phyloP scores from a whole-genome alignment of 2,113 vertebrate genomes.

The Coreoperca whiteheadi region DNA sequence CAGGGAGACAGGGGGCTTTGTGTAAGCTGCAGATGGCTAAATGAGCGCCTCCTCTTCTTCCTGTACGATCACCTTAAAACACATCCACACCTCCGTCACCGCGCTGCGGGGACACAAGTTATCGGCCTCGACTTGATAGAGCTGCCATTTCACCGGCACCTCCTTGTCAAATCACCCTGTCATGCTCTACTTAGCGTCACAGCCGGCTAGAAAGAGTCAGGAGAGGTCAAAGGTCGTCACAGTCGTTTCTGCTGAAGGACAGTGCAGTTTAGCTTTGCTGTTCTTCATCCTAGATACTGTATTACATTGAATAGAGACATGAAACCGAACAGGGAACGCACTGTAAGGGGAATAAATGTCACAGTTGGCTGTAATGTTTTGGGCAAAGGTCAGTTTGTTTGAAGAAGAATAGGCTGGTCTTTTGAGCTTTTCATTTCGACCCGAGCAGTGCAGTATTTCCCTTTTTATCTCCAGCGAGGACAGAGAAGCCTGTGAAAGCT shows the following conservation, averaged over 20 bases:
- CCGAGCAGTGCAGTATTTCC: background rate
- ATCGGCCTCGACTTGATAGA: background rate
- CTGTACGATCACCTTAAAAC: slow-evolving; percentile 26
- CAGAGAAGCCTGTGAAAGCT: background rate
- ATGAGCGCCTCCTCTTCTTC: slow-evolving; percentile 6
- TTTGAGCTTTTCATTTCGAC: background rate
- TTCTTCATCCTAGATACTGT: background rate
- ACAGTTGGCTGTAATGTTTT: background rate
- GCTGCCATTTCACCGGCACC: slow-evolving; percentile 11
- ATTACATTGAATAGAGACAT: background rate
- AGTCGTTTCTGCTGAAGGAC: background rate
- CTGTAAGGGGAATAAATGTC: background rate
- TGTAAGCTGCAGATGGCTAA: slow-evolving; percentile 25
- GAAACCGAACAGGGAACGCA: background rate
- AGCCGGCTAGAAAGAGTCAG: background rate
- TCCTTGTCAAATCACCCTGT: slow-evolving; percentile 18
- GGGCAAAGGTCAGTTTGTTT: background rate
- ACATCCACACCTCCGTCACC: background rate
- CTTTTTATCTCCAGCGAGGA: background rate
- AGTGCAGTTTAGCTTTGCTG: background rate
- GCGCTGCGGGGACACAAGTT: background rate
- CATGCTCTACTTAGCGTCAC: slow-evolving; percentile 7
- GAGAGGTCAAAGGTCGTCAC: slow-evolving; percentile 27
- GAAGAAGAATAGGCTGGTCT: background rate
- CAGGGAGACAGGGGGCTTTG: background rate